Evolutionary conservation across 2,797 vertebrate genomes (phyloP), one percentile per base, ranked within the genome.

Genomic region (Rhynchotus rufescens): DNA sequence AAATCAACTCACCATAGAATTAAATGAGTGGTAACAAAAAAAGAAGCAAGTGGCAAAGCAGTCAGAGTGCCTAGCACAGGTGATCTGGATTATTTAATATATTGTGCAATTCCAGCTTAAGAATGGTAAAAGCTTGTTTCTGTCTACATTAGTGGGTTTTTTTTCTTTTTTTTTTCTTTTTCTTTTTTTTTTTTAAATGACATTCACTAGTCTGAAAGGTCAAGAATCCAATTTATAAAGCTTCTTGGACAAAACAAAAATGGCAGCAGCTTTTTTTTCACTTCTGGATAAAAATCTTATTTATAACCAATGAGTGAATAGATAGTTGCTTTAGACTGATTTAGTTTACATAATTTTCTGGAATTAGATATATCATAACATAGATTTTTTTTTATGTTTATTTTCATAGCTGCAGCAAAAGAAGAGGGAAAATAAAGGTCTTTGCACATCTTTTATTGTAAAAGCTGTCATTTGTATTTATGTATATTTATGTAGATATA

Each of bases 391-490:
- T 28, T 34, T 8, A 49, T 54, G 4, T 54, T 3, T 3, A 28
- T 85, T 89, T 78, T 87, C 38, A 54, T 14, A 79, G 52, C 54
- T 44, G 13, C 11, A 61, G 28, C 32, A 67, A 36, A 2, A 54
- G 5, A 1, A 40, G 3, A 12, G 30, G 10, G 47, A 13, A 44
- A 15, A 6, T 30, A 34, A 68, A 44, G 0, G 1, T 32, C 12
- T 76, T 65, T 3, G 15, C 72, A 21, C 1, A 3, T 28, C 16
- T 69, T 90, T 22, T 88, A 25, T 51, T 81, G 44, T 32, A 68
- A 42, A 25, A 6, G 25, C 20, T 9, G 17, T 60, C 19, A 9
- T 88, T 91, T 71, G 14, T 56, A 45, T 32, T 74, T 51, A 51
- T 25, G 49, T 51, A 25, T 51, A 51, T 51, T 51, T 51, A 51